Base-by-base conservation (phyloP, 64 coral and sea anemone genomes). In the Montipora foliosa region DNA sequence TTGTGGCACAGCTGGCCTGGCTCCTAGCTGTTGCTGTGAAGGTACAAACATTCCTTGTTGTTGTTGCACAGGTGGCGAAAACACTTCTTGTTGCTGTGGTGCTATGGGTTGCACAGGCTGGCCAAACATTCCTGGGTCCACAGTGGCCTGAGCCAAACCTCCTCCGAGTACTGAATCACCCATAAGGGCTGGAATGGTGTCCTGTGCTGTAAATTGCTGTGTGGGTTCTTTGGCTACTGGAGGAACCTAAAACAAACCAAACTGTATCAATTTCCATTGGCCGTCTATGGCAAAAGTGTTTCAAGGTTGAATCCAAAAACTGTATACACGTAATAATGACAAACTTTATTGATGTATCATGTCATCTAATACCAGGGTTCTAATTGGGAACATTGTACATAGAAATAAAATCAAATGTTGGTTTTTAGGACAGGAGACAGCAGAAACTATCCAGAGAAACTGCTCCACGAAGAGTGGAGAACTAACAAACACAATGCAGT, bases 121-220 rank as follows among this genome's bases (percentile, higher is more conserved):
- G 49, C 82, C 82, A 86, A 71, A 86, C 61, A 67, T 14, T 51
- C 61, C 82, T 86, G 46, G 82, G 8, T 86, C 82, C 3, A 45
- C 16, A 49, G 45, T 44, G 11, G 66, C 10, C 53, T 57, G 62
- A 1, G 16, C 14, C 5, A 71, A 49, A 45, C 15, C 44, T 19
- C 66, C 66, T 21, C 25, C 82, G 4, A 7, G 5, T 21, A 47
- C 4, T 16, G 81, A 19, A 49, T 86, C 82, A 13, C 82, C 47
- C 82, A 86, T 86, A 7, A 86, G 66, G 64, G 64, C 46, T 19
- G 82, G 82, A 2, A 86, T 49, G 62, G 82, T 49, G 1, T 86
- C 82, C 45, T 22, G 53, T 1, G 53, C 17, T 48, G 45, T 19
- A 17, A 45, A 68, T n/a, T 86, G 82, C 62, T 86, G 82, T 11